Percentiles rank a stretch among this genome's conserved stretches.
Evolutionary conservation across 2,888 invertebrate genomes (phyloP).

Genomic region (Drosophila fulvimacula): DNA sequence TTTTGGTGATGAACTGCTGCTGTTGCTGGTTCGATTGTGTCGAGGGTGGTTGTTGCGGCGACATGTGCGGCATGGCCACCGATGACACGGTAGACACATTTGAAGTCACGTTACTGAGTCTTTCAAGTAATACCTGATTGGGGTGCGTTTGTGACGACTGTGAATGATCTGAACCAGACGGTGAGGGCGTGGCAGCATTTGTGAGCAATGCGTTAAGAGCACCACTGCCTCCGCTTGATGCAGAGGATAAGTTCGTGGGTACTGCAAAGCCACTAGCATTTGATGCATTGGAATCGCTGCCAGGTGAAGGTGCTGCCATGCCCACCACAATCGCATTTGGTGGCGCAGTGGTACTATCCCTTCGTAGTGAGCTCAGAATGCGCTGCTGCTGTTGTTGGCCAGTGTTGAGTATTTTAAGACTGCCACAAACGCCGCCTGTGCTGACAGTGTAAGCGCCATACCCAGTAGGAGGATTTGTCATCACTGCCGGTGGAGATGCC

Average conservation of each 20-base stretch:
- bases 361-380: constrained; percentile 84
- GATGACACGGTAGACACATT: constrained; percentile 68
- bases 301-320: constrained; percentile 85
- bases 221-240: constrained; percentile 39
- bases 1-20: constrained; percentile 82
- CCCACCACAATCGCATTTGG: constrained; percentile 84
- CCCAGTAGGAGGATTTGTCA: constrained; percentile 83
- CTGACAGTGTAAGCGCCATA: constrained; percentile 81
- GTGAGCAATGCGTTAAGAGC: constrained; percentile 86
- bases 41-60: constrained; percentile 77
- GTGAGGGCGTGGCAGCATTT: constrained; percentile 84
- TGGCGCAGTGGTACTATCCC: constrained; percentile 84
- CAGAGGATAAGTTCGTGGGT: constrained; percentile 82
- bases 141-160: constrained; percentile 81
- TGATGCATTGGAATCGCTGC: constrained; percentile 84
- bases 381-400: constrained; percentile 80
- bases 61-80: constrained; percentile 82
- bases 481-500: constrained; percentile 84
- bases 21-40: constrained; percentile 62
- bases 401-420: constrained; percentile 77
- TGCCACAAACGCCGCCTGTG: constrained; percentile 64
- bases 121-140: constrained; percentile 83
- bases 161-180: constrained; percentile 83
- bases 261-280: constrained; percentile 86
- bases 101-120: constrained; percentile 82